Percentiles rank a stretch among this genome's conserved stretches.
phyloP scores from a whole-genome alignment of 2,113 vertebrate genomes.

The Crotophaga sulcirostris region DNA sequence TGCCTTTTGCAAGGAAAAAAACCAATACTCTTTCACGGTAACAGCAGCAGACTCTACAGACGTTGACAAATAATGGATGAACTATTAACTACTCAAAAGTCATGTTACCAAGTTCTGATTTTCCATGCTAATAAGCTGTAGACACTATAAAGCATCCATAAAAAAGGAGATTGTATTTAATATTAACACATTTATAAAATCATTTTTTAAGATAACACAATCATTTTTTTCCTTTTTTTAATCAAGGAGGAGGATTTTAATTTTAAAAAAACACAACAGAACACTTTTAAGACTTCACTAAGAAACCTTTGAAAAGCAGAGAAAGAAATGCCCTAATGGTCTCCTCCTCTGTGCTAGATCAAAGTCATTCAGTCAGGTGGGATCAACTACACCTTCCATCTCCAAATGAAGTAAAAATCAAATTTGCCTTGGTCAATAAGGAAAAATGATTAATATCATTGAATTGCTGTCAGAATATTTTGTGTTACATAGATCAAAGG shows the following conservation, averaged over 20 bases:
- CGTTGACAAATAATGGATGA: neutral
- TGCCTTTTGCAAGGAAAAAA: neutral
- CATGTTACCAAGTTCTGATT: neutral
- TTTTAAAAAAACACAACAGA: neutral
- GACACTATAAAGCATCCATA: neutral
- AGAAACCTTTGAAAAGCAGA: neutral
- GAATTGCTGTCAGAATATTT: slow-evolving; percentile 51
- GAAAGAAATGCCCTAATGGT: neutral
- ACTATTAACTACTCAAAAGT: neutral
- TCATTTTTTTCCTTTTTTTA: neutral
- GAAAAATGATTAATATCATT: slow-evolving; percentile 21
- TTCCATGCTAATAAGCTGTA: neutral
- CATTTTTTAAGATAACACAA: neutral
- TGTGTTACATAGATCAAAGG: slow-evolving; percentile 38
- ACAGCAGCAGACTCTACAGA: neutral
- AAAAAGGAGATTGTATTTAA: neutral
- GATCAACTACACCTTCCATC: neutral
- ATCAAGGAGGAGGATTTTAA: neutral
- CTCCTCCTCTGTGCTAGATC: neutral
- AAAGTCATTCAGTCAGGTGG: neutral
- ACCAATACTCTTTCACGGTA: neutral
- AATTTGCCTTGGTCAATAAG: slow-evolving; percentile 35
- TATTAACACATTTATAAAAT: neutral
- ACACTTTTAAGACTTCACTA: neutral
- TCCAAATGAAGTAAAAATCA: slow-evolving; percentile 34